Evolutionary conservation across 2,113 vertebrate genomes (phyloP), one percentile per base, ranked within the genome.

Genomic region (Onychostoma macrolepis): DNA sequence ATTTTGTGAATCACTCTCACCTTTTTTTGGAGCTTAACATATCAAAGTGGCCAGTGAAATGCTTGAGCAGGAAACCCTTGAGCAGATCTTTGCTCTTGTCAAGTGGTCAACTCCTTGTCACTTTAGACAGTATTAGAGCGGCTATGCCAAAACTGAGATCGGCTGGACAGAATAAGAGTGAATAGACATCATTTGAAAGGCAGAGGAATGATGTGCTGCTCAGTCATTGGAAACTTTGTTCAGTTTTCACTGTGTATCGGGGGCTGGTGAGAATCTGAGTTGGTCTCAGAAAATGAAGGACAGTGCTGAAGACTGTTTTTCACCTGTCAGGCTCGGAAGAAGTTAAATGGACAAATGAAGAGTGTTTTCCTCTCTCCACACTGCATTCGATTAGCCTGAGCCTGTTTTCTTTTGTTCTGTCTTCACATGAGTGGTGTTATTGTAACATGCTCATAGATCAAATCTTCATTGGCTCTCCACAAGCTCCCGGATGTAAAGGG

Each of bases 371-470:
- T 48, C 9, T 30, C 45, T 83, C 58, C n/a, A 13, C 7, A 4
- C 26, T 48, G 26, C n/a, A 21, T 65, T 69, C 0, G 0, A 69
- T 83, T 83, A 67, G 63, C 33, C 26, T 6, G 80, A 6, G 63
- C 38, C 41, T 5, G 3, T 5, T 30, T 53, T 45, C 77, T 76
- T 50, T 72, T 56, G 36, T 45, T 65, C 80, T 9, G 36, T 72
- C 67, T 74, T 69, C 41, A 33, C 80, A 83, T 69, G 41, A 83
- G 80, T 48, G 21, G 21, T 4, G 80, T 69, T 83, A 67, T 83
- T 69, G 80, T 83, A 36, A 82, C 80, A 38, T 38, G 56, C 80
- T 28, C 36, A 65, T 61, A 83, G 61, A 83, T 69, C n/a, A 38
- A 19, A 13, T 69, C 41, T 82, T 82, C 38, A 67, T 69, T 21